Base-by-base conservation (phyloP, 2,888 invertebrate species). In the Megalurothrips usitatus region DNA sequence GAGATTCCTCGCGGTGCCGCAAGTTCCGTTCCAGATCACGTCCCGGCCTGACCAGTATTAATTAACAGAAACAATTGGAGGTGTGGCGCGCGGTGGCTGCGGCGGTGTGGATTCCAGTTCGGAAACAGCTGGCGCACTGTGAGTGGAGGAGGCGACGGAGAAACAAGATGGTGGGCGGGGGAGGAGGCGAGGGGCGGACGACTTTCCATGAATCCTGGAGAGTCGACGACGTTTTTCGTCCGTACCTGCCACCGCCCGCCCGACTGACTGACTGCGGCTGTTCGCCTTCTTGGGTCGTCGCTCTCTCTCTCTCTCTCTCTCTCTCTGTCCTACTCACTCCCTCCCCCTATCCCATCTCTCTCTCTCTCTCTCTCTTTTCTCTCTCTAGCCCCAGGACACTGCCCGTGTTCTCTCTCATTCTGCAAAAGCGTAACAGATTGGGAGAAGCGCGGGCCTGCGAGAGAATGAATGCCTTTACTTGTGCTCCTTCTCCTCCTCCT, bases 121-220 rank as follows among this genome's bases (percentile, higher is more conserved):
- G 58, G 58, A 58, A 58, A 17, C 58, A 58, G 58, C 58, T 58
- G 58, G 58, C 2, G 58, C 58, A 58, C 34, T 4, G 34, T 6
- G 34, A 43, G 34, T 43, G 34, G 58, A 17, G 58, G 58, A 14
- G 14, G 6, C 19, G 58, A 17, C 11, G 58, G 2, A n/a, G 17
- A 0, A n/a, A 58, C 14, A n/a, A 8, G 58, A 6, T 8, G 63
- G 68, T 8, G 4, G 68, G 10, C 1, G 6, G 23, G 68, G 23
- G 68, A 12, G 68, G 68, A 12, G 68, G 68, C 9, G 23, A 75
- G 58, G 58, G 14, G 58, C 14, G 11, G 58, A 10, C 58, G 58
- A 75, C 23, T 75, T 75, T 75, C 68, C 68, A 26, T 75, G 68
- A 75, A 75, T 75, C 26, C 68, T 75, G 68, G 68, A 75, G 68